Base-by-base conservation (phyloP, 2,113 vertebrate genomes). In the Ciconia maguari region DNA sequence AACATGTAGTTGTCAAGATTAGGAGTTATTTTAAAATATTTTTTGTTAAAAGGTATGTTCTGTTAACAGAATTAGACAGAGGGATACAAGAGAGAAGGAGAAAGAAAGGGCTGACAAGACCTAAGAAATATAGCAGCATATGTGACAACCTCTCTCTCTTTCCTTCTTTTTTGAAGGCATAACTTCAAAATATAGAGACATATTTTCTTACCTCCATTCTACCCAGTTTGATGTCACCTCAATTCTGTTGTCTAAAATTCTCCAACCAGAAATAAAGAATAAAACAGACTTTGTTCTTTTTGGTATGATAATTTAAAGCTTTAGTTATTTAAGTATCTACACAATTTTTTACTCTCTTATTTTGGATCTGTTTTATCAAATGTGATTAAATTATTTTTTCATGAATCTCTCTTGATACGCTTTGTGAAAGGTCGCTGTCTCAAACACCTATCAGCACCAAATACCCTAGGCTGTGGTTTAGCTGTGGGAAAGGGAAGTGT, bases 81-180 rank as follows among this genome's bases (percentile, higher is more conserved):
- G 4, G 21, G 14, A 16, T 49, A 89, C 11, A 61, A 57, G 13
- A 61, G 6, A 82, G 72, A 58, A 71, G 16, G 29, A 60, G 48
- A 86, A 80, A 57, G 11, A 83, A 75, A 74, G 5, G 17, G 10
- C 27, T 83, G 65, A 80, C 27, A 15, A 90, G 4, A 54, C 5
- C 18, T 70, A n/a, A 74, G 49, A 92, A 78, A 70, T 42, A 61
- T 1, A 74, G 7, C 11, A 60, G 7, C 2, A 19, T 58, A 54
- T 9, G 2, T 65, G 49, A 88, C 0, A 0, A 26, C 10, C 4
- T 16, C 10, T 51, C 18, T 74, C 2, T 49, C n/a, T 68, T 51
- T 61, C 38, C 38, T 38, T 38, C 38, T 38, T 38, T 38, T 38
- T 38, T 38, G 38, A 38, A 38, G 38, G 12, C 27, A 51, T 68